These are phyloP conservation scores for Microhierax caerulescens DNA, from an alignment of 2,797 vertebrate genomes.

Conservation along the genomic window DNA sequence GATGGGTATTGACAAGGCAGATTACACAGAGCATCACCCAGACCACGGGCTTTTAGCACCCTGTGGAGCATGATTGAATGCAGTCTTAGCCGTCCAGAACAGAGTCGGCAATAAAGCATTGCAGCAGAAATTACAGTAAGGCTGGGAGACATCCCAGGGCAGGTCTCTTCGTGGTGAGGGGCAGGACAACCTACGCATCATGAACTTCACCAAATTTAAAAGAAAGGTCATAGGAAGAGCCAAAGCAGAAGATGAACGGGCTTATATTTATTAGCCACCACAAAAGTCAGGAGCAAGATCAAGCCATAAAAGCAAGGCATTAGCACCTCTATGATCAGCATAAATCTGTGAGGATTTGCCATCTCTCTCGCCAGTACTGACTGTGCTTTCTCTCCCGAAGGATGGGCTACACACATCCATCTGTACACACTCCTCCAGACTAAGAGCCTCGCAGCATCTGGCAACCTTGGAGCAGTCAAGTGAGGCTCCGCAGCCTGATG, in stretches of 20 bases:
- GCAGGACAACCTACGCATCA: background rate
- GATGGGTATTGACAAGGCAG: background rate
- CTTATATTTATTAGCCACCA: slow-evolving; percentile 3
- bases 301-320: background rate
- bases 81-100: background rate
- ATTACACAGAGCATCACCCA: slow-evolving; percentile 32
- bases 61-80: background rate
- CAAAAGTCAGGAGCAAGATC: background rate
- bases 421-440: background rate
- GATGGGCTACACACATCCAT: background rate
- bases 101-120: background rate
- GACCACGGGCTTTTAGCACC: background rate
- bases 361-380: background rate
- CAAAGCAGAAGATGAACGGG: background rate
- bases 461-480: background rate
- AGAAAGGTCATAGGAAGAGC: background rate
- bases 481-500: background rate
- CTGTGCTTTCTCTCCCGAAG: background rate
- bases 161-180: background rate
- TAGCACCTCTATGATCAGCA: background rate
- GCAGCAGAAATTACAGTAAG: background rate
- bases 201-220: background rate
- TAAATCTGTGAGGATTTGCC: background rate
- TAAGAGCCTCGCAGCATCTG: background rate
- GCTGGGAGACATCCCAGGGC: background rate